A percentile compares a stretch with the other conserved stretches of the same genome.
phyloP scores from a whole-genome alignment of 2,888 invertebrate species.

The Ametastegia equiseti region DNA sequence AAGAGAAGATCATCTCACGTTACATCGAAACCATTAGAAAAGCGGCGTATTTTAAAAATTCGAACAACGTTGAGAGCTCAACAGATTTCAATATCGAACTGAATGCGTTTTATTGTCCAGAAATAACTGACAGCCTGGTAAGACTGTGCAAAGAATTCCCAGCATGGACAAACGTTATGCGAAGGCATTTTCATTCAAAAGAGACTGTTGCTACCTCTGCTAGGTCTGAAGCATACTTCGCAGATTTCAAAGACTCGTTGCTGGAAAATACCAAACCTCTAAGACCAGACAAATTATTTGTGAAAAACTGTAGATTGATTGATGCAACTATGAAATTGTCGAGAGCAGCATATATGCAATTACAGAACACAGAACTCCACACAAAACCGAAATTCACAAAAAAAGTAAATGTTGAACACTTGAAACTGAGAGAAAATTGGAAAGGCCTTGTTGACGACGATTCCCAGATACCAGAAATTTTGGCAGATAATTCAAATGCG shows the following conservation, averaged over 20 bases:
- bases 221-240: conserved; percentile 30
- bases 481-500: no score
- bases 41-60: conserved; percentile 5
- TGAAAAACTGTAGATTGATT: conserved; percentile 21
- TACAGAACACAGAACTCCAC: background rate
- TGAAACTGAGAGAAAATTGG: conserved; percentile 15
- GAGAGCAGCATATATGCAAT: conserved; percentile 1
- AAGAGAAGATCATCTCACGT: background rate
- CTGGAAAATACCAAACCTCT: conserved; percentile 25
- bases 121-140: conserved; percentile 22
- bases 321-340: conserved; percentile 8
- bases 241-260: conserved; percentile 18
- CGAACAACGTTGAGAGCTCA: background rate
- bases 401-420: background rate
- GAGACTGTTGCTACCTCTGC: conserved; percentile 13
- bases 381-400: background rate
- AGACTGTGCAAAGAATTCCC: conserved; percentile 17
- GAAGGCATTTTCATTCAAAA: background rate
- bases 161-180: conserved; percentile 26
- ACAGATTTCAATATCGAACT: conserved; percentile 15
- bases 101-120: conserved; percentile 19
- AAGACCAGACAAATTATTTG: conserved; percentile 29
- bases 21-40: conserved; percentile 19
- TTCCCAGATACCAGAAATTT: background rate
- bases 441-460: conserved; percentile 1